These are phyloP conservation scores for Oncorhynchus gorbuscha DNA, from an alignment of 2,113 vertebrate genomes.

Conservation along the genomic window DNA sequence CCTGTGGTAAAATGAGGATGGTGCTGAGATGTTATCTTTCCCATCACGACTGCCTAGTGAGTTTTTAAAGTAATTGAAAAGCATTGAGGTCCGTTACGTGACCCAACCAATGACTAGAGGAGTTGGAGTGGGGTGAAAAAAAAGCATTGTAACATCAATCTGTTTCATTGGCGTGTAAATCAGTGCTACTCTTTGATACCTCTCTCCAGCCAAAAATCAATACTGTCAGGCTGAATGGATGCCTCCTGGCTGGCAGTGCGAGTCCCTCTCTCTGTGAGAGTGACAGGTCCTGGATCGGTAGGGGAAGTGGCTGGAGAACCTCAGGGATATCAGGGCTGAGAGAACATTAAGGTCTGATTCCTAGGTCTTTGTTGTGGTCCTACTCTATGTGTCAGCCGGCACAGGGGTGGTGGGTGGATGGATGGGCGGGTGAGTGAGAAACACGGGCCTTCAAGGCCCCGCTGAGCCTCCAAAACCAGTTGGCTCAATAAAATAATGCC, in stretches of 20 bases:
- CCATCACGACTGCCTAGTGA: conserved; percentile 19
- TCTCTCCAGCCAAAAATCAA: conserved; percentile 7
- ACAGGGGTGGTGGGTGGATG: neutral
- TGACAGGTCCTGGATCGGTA: neutral
- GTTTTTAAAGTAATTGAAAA: conserved; percentile 29
- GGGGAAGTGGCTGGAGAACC: neutral
- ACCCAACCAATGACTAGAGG: neutral
- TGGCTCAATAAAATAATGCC: neutral
- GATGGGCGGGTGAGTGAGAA: too few relatives aligned
- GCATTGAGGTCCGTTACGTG: conserved; percentile 8
- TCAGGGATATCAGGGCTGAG: neutral
- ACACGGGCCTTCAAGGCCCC: neutral
- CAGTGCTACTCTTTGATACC: neutral
- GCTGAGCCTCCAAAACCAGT: neutral
- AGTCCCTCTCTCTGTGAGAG: neutral
- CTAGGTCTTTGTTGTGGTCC: neutral
- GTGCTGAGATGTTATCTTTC: conserved; percentile 30
- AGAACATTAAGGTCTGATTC: neutral
- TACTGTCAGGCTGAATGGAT: conserved; percentile 3
- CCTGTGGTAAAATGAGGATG: conserved; percentile 15
- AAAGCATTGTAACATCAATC: conserved; percentile 11
- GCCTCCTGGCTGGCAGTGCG: neutral
- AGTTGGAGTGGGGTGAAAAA: neutral
- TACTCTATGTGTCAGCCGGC: neutral
- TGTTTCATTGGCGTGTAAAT: conserved; percentile 10